Percentiles rank a stretch among this genome's conserved stretches.
phyloP scores from a whole-genome alignment of 2,888 invertebrate species.

The Amorpha juglandis region DNA sequence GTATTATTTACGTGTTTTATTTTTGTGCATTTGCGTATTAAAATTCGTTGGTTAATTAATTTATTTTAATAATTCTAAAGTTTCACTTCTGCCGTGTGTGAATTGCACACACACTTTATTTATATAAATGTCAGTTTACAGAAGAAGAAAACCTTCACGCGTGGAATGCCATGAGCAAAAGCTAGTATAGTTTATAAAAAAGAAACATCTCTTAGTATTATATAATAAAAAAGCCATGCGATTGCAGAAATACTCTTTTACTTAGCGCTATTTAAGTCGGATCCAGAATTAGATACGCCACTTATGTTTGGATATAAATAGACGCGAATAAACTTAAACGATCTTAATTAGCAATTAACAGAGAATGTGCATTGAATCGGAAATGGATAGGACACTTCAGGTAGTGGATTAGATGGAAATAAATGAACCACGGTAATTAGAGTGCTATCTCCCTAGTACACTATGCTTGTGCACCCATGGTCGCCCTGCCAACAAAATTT shows the following conservation, averaged over 20 bases:
- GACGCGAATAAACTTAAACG: background rate
- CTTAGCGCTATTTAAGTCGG: background rate
- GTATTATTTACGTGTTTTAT: too few relatives aligned
- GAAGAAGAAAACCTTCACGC: background rate
- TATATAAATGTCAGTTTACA: too few relatives aligned
- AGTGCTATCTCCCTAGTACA: too few relatives aligned
- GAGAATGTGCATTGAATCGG: conserved; percentile 1
- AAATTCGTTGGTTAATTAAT: too few relatives aligned
- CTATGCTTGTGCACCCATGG: too few relatives aligned
- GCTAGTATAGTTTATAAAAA: background rate
- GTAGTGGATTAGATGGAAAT: background rate
- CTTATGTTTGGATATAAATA: conserved; percentile 5
- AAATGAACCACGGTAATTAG: conserved; percentile 3
- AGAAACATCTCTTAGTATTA: background rate
- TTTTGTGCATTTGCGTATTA: too few relatives aligned
- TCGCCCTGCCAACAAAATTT: too few relatives aligned
- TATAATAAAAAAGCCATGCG: background rate
- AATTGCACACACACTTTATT: too few relatives aligned
- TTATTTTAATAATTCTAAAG: too few relatives aligned
- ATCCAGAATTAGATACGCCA: background rate
- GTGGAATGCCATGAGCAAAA: background rate
- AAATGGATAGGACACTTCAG: background rate
- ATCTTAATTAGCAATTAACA: conserved; percentile 15
- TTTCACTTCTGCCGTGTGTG: too few relatives aligned
- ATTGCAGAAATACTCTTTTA: conserved; percentile 2